A percentile compares a stretch with the other conserved stretches of the same genome.
Evolutionary conservation across 2,113 vertebrate species (phyloP).

Genomic region (Rhinopomastus cyanomelas): DNA sequence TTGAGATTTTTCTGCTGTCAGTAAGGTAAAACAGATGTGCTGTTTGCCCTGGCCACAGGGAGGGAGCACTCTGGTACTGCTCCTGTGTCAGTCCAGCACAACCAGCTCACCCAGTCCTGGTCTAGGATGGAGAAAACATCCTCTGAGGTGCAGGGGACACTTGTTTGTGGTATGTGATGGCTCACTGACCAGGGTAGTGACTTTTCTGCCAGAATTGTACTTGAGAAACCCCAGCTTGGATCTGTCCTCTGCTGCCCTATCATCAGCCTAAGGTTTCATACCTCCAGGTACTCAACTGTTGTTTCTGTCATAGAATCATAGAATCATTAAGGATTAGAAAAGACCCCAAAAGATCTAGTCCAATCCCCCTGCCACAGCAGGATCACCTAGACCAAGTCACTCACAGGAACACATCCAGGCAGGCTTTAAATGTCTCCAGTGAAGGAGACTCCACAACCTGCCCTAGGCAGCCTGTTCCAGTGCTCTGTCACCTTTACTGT

Average conservation of each 20-base stretch:
- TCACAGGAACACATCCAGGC: no score
- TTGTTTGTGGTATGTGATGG: not conserved
- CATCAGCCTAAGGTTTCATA: not conserved
- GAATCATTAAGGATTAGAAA: no score
- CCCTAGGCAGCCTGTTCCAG: no score
- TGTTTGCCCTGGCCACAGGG: not conserved
- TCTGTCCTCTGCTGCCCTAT: not conserved
- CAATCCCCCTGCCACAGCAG: no score
- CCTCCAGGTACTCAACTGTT: not conserved
- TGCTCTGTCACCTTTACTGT: no score
- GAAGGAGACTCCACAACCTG: no score
- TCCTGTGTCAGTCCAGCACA: fast-evolving
- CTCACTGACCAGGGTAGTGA: not conserved
- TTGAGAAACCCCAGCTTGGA: not conserved
- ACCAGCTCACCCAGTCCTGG: not conserved
- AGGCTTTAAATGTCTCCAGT: no score
- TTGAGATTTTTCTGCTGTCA: not conserved
- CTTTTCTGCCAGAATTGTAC: not conserved
- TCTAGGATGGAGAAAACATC: not conserved
- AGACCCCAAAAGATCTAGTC: no score
- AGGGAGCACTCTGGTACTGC: constrained; percentile 51
- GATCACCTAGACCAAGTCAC: no score
- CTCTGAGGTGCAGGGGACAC: not conserved
- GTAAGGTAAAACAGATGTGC: not conserved
- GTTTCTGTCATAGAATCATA: no score